Base-by-base conservation (phyloP, 2,797 vertebrate genomes). In the Oreochromis grahami region DNA sequence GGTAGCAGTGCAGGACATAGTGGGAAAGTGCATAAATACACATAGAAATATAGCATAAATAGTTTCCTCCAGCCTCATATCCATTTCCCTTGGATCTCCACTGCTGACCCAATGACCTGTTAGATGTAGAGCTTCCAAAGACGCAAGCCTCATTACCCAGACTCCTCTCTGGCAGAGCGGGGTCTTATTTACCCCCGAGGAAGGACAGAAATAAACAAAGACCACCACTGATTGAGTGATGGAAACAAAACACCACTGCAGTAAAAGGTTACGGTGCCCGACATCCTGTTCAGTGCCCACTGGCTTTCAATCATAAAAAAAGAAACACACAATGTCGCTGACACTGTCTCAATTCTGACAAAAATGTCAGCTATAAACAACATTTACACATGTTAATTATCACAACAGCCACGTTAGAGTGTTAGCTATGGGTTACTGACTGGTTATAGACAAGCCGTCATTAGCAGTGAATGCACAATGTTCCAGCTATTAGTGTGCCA, bases 151-250 rank as follows among this genome's bases (percentile, higher is more conserved):
- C 94, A 95, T 96, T 96, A 95, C 93, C 92, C 91, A 91, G 87
- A 77, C 79, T 93, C 80, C 91, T 94, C 90, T 92, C 83, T 88
- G 87, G 84, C 70, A 84, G 77, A 83, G 83, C 24, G 2, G 93
- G 92, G 92, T 94, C 92, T 93, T 85, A 89, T 93, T 94, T 92
- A 94, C 91, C 94, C 94, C 82, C 63, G 81, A 94, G 94, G 91
- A 95, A 95, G 94, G 93, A 95, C 94, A 90, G 90, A 93, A 94
- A 95, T 94, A 95, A 90, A 94, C 87, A 92, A 91, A 94, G 93
- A 90, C 89, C 83, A 86, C 65, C 2, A 26, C 82, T 84, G 87
- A 94, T 91, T 24, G 89, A 92, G 87, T 74, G 87, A 87, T 85
- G 83, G 94, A 94, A 94, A 94, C 93, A 89, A 87, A 94, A 94